These are phyloP conservation scores for Drosophila emarginata DNA, from an alignment of 2,888 invertebrate species.

Conservation along the genomic window DNA sequence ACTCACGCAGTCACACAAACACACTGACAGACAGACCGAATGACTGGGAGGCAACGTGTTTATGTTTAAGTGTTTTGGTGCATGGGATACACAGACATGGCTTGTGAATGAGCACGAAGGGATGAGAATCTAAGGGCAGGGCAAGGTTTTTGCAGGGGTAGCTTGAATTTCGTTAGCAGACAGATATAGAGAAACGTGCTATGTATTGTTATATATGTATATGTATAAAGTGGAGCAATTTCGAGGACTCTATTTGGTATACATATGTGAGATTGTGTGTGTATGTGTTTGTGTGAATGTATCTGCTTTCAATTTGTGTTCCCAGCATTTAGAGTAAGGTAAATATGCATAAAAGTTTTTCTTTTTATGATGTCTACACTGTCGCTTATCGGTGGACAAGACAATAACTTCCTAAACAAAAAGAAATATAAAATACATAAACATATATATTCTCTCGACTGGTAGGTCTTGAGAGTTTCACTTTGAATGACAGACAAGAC, in stretches of 20 bases:
- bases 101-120: conserved; percentile 7
- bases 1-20: conserved; percentile 17
- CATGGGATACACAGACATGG: conserved; percentile 29
- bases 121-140: conserved; percentile 38
- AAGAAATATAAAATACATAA: conserved; percentile 25
- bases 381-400: conserved; percentile 62
- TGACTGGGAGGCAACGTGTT: conserved; percentile 65
- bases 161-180: conserved; percentile 28
- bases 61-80: conserved; percentile 72
- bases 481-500: conserved; percentile 6
- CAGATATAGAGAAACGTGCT: conserved; percentile 26
- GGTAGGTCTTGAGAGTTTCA: not conserved
- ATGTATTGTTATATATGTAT: conserved; percentile 9
- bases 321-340: conserved; percentile 49
- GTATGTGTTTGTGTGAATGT: conserved; percentile 29
- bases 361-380: conserved; percentile 72
- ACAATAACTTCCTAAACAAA: conserved; percentile 34
- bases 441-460: not conserved
- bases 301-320: conserved; percentile 64
- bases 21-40: conserved; percentile 14
- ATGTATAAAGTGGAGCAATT: conserved; percentile 66
- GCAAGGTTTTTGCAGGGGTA: conserved; percentile 25
- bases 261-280: conserved; percentile 11
- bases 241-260: conserved; percentile 59
- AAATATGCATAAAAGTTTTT: conserved; percentile 41